Evolutionary conservation across 53 echinoderm and acorn worm genomes (phyloP).

Genomic region (Antedon mediterranea): DNA sequence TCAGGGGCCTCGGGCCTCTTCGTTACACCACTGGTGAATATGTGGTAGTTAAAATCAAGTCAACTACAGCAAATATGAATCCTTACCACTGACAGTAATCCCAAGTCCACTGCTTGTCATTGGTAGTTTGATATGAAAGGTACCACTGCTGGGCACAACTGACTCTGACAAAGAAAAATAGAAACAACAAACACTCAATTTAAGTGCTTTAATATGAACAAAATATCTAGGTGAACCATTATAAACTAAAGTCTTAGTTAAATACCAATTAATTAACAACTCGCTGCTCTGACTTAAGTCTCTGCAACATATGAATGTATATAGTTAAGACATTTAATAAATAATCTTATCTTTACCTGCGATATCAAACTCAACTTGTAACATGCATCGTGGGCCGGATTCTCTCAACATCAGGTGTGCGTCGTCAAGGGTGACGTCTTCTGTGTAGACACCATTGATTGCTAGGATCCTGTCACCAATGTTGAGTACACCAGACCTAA

Average conservation of each 20-base stretch:
- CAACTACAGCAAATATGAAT: too few species aligned
- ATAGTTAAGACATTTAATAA: too few species aligned
- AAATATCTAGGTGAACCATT: too few species aligned
- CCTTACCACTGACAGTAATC: slow-evolving; percentile 79
- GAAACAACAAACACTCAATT: neutral
- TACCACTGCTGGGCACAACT: slow-evolving; percentile 89
- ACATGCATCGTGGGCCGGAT: slow-evolving; percentile 59
- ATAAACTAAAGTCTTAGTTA: too few species aligned
- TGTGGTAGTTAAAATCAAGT: too few species aligned
- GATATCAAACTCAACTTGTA: slow-evolving; percentile 86
- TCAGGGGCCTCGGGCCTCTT: too few species aligned
- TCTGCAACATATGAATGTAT: too few species aligned
- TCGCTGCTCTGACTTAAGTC: too few species aligned
- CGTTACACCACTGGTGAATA: too few species aligned
- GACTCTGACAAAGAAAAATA: slow-evolving; percentile 40
- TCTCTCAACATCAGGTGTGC: slow-evolving; percentile 60
- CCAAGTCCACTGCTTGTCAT: slow-evolving; percentile 76
- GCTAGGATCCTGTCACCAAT: slow-evolving; percentile 77
- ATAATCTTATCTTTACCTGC: slow-evolving; percentile 36
- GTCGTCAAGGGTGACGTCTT: slow-evolving; percentile 86
- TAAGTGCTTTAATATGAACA: too few species aligned
- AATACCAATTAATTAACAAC: too few species aligned
- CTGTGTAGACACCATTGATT: slow-evolving; percentile 75
- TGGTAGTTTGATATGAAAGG: slow-evolving; percentile 83
- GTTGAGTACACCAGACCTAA: slow-evolving; percentile 75